These are phyloP conservation scores for Karalla daura DNA, from an alignment of 2,797 vertebrate genomes.

Conservation along the genomic window DNA sequence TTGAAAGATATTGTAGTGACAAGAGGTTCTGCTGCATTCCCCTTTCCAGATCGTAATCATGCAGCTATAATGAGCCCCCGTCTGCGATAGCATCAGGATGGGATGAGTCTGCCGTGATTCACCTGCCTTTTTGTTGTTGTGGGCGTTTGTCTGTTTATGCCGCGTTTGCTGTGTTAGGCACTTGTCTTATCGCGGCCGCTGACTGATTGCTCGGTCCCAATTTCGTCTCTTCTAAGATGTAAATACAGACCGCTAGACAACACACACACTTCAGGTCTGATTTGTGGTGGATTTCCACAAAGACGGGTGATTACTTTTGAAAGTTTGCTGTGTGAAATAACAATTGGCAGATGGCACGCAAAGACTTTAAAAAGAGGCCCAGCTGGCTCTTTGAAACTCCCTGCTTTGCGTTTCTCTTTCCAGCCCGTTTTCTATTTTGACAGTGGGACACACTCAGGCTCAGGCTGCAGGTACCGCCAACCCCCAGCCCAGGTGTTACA, in stretches of 20 bases:
- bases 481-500: constrained; percentile 68
- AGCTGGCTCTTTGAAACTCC: constrained; percentile 77
- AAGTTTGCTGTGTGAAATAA: constrained; percentile 58
- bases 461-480: constrained; percentile 69
- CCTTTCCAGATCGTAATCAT: constrained; percentile 49
- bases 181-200: constrained; percentile 67
- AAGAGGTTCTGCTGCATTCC: constrained; percentile 49
- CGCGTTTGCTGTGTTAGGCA: constrained; percentile 54
- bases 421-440: constrained; percentile 67
- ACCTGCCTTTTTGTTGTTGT: constrained; percentile 59
- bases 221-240: constrained; percentile 54
- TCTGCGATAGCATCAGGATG: constrained; percentile 71
- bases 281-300: constrained; percentile 61
- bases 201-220: constrained; percentile 71
- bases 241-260: constrained; percentile 62
- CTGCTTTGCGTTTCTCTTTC: constrained; percentile 46
- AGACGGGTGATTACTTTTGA: constrained; percentile 63
- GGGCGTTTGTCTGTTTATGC: constrained; percentile 54
- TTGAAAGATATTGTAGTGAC: constrained; percentile 49
- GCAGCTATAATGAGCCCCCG: constrained; percentile 42
- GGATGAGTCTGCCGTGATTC: constrained; percentile 48
- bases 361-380: constrained; percentile 59
- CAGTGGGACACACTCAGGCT: constrained; percentile 61
- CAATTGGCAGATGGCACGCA: constrained; percentile 79
- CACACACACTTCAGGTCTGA: constrained; percentile 65